These are phyloP conservation scores for Neostethus bicornis DNA, from an alignment of 2,797 vertebrate genomes.

Conservation along the genomic window DNA sequence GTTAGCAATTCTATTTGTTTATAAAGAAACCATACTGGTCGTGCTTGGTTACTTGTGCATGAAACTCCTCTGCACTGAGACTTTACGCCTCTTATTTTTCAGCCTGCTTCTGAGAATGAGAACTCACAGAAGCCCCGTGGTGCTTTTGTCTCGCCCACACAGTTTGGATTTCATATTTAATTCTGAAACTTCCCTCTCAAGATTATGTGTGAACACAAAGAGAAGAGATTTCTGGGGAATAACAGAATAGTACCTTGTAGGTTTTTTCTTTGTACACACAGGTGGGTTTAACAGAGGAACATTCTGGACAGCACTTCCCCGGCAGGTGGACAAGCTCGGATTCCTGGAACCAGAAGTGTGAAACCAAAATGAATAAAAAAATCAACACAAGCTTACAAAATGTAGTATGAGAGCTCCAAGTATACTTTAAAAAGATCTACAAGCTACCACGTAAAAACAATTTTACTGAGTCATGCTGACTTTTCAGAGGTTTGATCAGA, in stretches of 20 bases:
- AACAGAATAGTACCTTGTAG: conserved; percentile 46
- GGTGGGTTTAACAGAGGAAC: conserved; percentile 72
- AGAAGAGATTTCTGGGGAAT: neutral
- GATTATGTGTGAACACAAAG: conserved; percentile 1
- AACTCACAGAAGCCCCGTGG: conserved; percentile 10
- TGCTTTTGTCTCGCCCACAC: conserved; percentile 13
- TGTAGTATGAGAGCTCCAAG: no score
- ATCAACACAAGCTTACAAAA: no score
- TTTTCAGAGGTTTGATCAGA: no score
- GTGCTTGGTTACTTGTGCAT: conserved; percentile 10
- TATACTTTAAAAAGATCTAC: no score
- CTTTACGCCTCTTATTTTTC: neutral
- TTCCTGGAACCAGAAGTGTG: conserved; percentile 71
- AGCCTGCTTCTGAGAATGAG: conserved; percentile 1
- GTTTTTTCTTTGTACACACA: conserved; percentile 76
- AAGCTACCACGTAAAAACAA: no score
- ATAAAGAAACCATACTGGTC: conserved; percentile 12
- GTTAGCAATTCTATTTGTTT: conserved; percentile 18
- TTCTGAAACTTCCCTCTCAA: conserved; percentile 4
- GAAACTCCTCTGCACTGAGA: conserved; percentile 25
- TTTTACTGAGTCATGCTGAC: no score
- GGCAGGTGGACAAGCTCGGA: conserved; percentile 84
- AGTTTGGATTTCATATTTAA: conserved; percentile 6
- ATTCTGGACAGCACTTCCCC: conserved; percentile 92
- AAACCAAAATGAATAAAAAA: no score